Evolutionary conservation across 92 coral and sea anemone species (phyloP).

Genomic region (Umimayanthus chanpuru): DNA sequence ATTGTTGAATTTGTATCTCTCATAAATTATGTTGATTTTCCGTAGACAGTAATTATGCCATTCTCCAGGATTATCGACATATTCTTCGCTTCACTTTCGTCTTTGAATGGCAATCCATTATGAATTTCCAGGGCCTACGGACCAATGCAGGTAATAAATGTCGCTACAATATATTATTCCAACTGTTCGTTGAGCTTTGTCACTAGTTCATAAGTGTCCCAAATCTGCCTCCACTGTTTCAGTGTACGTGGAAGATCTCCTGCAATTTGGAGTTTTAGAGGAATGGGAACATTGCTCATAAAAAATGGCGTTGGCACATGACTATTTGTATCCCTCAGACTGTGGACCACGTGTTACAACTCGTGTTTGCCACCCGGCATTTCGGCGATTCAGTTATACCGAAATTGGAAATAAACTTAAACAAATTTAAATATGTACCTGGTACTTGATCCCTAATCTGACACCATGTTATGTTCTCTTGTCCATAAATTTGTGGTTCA

Average conservation of each 20-base stretch:
- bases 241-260: slow-evolving; percentile 45
- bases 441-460: neutral
- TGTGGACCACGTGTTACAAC: neutral
- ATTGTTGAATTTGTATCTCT: neutral
- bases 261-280: slow-evolving; percentile 37
- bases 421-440: neutral
- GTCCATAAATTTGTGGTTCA: neutral
- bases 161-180: slow-evolving; percentile 52
- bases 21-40: slow-evolving; percentile 4
- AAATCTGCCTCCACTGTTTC: slow-evolving; percentile 60
- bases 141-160: slow-evolving; percentile 57
- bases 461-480: neutral
- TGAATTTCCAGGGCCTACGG: slow-evolving; percentile 46
- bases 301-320: slow-evolving; percentile 20
- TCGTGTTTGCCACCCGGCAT: neutral
- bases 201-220: slow-evolving; percentile 56
- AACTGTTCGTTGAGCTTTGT: slow-evolving; percentile 43
- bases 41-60: slow-evolving; percentile 18
- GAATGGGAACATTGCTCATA: slow-evolving; percentile 47
- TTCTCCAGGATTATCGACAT: slow-evolving; percentile 24
- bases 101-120: slow-evolving; percentile 45
- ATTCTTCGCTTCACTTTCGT: slow-evolving; percentile 30
- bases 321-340: neutral
- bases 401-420: neutral
- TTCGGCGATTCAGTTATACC: neutral